phyloP scores from a whole-genome alignment of 2,888 invertebrate genomes.

The Matsumyia berberina region DNA sequence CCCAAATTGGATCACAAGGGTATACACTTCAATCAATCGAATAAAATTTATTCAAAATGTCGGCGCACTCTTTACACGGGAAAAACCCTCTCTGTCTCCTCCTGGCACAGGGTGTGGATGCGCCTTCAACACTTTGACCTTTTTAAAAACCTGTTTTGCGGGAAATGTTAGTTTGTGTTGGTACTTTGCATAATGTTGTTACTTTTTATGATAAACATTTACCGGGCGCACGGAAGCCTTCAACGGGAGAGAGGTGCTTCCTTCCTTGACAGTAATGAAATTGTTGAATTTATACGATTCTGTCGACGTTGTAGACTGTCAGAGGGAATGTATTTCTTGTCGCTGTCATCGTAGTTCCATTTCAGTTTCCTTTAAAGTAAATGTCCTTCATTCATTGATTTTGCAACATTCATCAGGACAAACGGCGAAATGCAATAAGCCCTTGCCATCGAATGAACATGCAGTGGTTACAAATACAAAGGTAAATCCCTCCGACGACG shows the following conservation, averaged over 20 bases:
- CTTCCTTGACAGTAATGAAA: slow-evolving; percentile 21
- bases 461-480: neutral
- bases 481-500: neutral
- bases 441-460: neutral
- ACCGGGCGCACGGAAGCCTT: neutral
- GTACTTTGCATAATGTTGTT: slow-evolving; percentile 50
- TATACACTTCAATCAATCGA: slow-evolving; percentile 67
- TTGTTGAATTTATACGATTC: slow-evolving; percentile 2
- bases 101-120: slow-evolving; percentile 10
- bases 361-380: neutral
- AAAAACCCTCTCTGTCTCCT: neutral
- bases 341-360: no score
- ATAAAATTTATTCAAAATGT: slow-evolving; percentile 70
- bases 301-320: slow-evolving; percentile 9
- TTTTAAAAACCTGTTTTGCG: slow-evolving; percentile 19
- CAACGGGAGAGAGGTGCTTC: neutral
- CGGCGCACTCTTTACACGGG: slow-evolving; percentile 17
- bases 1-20: slow-evolving; percentile 54
- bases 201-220: slow-evolving; percentile 14
- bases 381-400: slow-evolving; percentile 10
- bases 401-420: neutral
- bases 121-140: slow-evolving; percentile 33
- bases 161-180: slow-evolving; percentile 7
- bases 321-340: slow-evolving; percentile 7
- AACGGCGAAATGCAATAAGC: slow-evolving; percentile 3